These are phyloP conservation scores for Falco punctatus DNA, from an alignment of 2,113 vertebrate genomes.

Conservation along the genomic window DNA sequence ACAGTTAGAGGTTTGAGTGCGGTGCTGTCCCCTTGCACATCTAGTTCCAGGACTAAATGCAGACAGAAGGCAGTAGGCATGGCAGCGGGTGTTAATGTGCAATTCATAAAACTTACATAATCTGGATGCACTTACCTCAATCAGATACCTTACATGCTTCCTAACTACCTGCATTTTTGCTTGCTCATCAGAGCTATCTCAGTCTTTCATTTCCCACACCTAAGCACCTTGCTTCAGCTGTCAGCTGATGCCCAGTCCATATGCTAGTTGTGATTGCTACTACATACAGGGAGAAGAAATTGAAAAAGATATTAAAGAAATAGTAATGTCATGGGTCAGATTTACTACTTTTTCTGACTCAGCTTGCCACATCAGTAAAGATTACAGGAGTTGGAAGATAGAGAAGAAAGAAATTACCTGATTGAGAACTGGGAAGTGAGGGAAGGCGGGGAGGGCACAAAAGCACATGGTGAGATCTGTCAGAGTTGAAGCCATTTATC, in stretches of 20 bases:
- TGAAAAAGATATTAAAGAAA: not conserved
- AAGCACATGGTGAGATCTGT: constrained; percentile 60
- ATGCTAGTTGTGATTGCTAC: not conserved
- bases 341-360: not conserved
- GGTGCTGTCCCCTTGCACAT: not conserved
- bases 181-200: not conserved
- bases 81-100: not conserved
- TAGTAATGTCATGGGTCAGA: not conserved
- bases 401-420: constrained; percentile 75
- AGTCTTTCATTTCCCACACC: not conserved
- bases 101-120: not conserved
- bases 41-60: not conserved
- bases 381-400: not conserved
- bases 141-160: not conserved
- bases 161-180: not conserved
- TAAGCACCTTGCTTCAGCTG: not conserved
- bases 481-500: constrained; percentile 69
- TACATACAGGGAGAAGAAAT: not conserved
- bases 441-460: constrained; percentile 75
- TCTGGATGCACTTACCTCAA: not conserved
- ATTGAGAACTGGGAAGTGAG: constrained; percentile 72
- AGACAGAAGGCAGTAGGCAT: not conserved
- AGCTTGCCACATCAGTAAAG: not conserved
- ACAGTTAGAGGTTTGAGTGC: not conserved
- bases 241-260: not conserved